Conservation (phyloP, 1,140 invertebrate genomes). For the Ceratoteleas bidentatus region DNA sequence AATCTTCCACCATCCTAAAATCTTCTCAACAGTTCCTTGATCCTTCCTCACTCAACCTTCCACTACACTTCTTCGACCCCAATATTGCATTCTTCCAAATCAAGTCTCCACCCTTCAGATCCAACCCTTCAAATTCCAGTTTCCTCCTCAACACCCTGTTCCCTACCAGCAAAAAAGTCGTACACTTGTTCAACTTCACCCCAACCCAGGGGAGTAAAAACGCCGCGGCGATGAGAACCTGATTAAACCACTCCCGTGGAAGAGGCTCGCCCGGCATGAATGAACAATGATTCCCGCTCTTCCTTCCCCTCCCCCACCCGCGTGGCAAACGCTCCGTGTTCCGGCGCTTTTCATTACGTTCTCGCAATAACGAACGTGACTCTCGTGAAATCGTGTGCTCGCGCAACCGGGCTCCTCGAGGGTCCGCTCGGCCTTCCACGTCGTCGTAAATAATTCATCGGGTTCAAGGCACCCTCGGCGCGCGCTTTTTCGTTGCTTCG, state of each 20-base stretch:
- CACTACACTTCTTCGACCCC: no score
- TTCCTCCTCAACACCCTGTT: no score
- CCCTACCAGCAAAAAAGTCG: no score
- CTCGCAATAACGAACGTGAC: slow-evolving; percentile 59
- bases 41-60: slow-evolving; percentile 40
- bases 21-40: neutral
- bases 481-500: slow-evolving; percentile 54
- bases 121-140: no score
- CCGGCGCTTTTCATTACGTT: slow-evolving; percentile 47
- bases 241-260: slow-evolving; percentile 36
- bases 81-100: no score
- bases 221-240: no score
- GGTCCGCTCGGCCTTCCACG: slow-evolving; percentile 33
- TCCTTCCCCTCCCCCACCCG: slow-evolving; percentile 27
- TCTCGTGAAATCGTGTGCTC: slow-evolving; percentile 24
- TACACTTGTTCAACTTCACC: no score
- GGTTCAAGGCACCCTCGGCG: neutral
- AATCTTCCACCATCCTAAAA: neutral
- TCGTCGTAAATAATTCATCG: slow-evolving; percentile 75
- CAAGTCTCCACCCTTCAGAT: no score
- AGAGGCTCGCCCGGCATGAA: slow-evolving; percentile 43
- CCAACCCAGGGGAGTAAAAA: no score
- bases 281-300: slow-evolving; percentile 50
- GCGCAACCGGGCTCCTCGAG: slow-evolving; percentile 40
- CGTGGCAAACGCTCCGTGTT: slow-evolving; percentile 50